Evolutionary conservation across 2,888 invertebrate genomes (phyloP).

Genomic region (Schrankia costaestrigalis): DNA sequence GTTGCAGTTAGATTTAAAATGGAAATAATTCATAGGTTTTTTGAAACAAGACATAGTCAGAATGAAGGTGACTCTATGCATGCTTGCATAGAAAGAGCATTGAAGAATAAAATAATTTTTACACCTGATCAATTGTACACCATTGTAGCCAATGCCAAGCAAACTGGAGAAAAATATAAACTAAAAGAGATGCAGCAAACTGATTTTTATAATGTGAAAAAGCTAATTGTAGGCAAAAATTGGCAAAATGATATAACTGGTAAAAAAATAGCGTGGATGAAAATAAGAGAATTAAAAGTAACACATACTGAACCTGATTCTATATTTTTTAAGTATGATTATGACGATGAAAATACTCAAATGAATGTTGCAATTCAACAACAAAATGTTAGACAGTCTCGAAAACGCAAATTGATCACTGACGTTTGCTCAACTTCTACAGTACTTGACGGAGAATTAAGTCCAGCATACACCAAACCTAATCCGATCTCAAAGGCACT

Average conservation of each 20-base stretch:
- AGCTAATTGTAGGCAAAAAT: background rate
- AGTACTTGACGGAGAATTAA: no score
- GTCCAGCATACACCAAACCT: no score
- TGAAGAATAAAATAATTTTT: constrained; percentile 6
- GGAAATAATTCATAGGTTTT: background rate
- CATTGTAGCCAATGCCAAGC: constrained; percentile 4
- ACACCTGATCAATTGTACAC: constrained; percentile 6
- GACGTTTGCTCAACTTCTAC: no score
- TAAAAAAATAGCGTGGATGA: background rate
- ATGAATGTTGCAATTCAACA: background rate
- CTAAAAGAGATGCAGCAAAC: constrained; percentile 6
- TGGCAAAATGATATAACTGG: background rate
- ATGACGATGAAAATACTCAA: background rate
- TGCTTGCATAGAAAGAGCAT: constrained; percentile 5
- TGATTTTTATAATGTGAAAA: background rate
- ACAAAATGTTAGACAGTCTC: no score
- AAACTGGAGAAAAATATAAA: constrained; percentile 1
- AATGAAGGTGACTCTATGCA: constrained; percentile 7
- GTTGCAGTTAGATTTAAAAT: background rate
- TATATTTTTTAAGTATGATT: background rate
- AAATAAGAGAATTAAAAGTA: background rate
- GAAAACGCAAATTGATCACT: no score
- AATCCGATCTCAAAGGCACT: no score
- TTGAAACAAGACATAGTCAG: constrained; percentile 1
- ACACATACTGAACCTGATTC: background rate